phyloP scores from a whole-genome alignment of 2,888 invertebrate species.

The Lissocephala sabroskyi region DNA sequence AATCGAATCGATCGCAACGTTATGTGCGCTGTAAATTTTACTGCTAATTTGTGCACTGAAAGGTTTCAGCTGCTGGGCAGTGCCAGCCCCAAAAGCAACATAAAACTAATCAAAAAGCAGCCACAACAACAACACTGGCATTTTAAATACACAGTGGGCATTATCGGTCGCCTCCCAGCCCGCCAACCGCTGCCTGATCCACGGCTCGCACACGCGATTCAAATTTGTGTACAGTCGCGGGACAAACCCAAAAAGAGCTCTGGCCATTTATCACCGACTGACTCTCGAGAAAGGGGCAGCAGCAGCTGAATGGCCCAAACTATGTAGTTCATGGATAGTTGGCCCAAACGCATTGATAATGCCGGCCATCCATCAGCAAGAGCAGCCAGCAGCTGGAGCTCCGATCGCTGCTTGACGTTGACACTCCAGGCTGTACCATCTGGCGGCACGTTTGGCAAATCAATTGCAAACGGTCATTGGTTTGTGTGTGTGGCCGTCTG shows the following conservation, averaged over 20 bases:
- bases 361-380: neutral
- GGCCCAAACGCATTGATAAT: slow-evolving; percentile 1
- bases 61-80: neutral
- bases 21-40: neutral
- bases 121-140: neutral
- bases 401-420: neutral
- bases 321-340: slow-evolving; percentile 2
- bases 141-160: no score
- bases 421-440: neutral
- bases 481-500: neutral
- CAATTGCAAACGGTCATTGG: neutral
- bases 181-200: no score
- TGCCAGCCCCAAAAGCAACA: neutral
- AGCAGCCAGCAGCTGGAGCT: neutral
- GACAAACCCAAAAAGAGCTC: neutral
- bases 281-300: neutral
- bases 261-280: slow-evolving; percentile 2
- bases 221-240: neutral
- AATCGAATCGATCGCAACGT: no score
- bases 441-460: slow-evolving; percentile 1
- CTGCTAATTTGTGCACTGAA: neutral
- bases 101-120: neutral
- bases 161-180: no score
- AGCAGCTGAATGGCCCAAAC: neutral
- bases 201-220: neutral